Percentiles rank a stretch among this genome's conserved stretches.
Evolutionary conservation across 2,113 vertebrate genomes (phyloP).

Genomic region (Tachuris rubrigastra): DNA sequence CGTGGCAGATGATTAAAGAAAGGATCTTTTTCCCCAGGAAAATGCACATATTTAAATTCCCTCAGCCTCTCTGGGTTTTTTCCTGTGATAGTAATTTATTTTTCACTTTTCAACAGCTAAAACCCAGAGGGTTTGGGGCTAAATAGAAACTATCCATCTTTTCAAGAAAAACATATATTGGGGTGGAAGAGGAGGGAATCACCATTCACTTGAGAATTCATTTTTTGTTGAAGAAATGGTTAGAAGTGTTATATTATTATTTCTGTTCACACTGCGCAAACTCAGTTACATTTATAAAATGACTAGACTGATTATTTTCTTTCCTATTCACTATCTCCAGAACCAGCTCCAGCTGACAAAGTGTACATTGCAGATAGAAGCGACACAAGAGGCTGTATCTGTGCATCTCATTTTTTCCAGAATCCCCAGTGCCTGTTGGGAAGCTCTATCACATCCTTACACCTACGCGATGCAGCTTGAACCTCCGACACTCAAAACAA

Average conservation of each 20-base stretch:
- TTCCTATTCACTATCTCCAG: not conserved
- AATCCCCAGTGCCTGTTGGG: not conserved
- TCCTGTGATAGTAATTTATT: not conserved
- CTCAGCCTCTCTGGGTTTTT: not conserved
- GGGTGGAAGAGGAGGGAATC: not conserved
- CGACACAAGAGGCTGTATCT: not conserved
- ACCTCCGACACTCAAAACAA: not conserved
- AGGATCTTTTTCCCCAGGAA: not conserved
- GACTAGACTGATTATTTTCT: not conserved
- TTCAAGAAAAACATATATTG: not conserved
- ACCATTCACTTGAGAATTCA: not conserved
- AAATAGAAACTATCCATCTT: not conserved
- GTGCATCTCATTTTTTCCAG: not conserved
- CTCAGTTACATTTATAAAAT: not conserved
- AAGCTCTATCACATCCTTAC: not conserved
- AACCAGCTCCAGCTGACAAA: not conserved
- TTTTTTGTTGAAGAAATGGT: not conserved
- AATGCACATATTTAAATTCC: not conserved
- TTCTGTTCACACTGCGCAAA: not conserved
- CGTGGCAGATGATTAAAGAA: not conserved
- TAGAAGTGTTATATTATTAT: not conserved
- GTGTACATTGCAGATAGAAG: accelerated
- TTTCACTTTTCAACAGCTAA: conserved; percentile 6
- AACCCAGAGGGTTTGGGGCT: not conserved
- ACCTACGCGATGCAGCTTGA: not conserved